Evolutionary conservation across 2,888 invertebrate genomes (phyloP), one percentile per base, ranked within the genome.

Genomic region (Fragum whitleyi): DNA sequence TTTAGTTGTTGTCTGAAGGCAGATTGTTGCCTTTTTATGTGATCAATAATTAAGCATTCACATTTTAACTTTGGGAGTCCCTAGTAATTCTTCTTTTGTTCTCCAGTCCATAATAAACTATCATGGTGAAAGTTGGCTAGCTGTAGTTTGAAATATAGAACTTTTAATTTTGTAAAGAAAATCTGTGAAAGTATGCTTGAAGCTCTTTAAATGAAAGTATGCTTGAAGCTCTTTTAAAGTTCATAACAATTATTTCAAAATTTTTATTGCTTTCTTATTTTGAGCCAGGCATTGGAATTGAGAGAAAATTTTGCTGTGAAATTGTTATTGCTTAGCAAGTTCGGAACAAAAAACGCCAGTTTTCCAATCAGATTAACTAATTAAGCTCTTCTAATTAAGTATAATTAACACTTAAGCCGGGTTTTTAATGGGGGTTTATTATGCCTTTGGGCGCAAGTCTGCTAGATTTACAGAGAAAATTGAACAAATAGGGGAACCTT

Each of bases 241-340:
- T 47, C 47, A 47, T 47, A 47, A 47, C 47, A 47, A 47, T 47
- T 47, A 47, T 47, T 47, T 47, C 16, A 16, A 47, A 47, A 47
- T 9, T 47, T 47, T 47, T n/a, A 47, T 47, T 9, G 47, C 47
- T 47, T 39, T 36, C 32, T 36, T 47, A 47, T 47, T 47, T 47
- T n/a, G 5, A 47, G 14, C 16, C 2, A 5, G 14, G 47, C n/a
- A 19, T 16, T 47, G 47, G 47, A 47, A 47, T 47, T 47, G 14
- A 16, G 47, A 47, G 16, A 14, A 47, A 47, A 47, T 47, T 47
- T 47, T 47, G 47, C 47, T 47, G 47, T 47, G 47, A 47, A 47
- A 57, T 14, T 21, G 57, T 57, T 57, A 57, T 57, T 57, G 57
- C 23, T 57, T 21, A 26, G 57, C 57, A 21, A 57, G 57, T 57